A percentile compares a stretch with the other conserved stretches of the same genome.
Evolutionary conservation across 2,888 invertebrate genomes (phyloP).

Genomic region (Bombyx huttoni): DNA sequence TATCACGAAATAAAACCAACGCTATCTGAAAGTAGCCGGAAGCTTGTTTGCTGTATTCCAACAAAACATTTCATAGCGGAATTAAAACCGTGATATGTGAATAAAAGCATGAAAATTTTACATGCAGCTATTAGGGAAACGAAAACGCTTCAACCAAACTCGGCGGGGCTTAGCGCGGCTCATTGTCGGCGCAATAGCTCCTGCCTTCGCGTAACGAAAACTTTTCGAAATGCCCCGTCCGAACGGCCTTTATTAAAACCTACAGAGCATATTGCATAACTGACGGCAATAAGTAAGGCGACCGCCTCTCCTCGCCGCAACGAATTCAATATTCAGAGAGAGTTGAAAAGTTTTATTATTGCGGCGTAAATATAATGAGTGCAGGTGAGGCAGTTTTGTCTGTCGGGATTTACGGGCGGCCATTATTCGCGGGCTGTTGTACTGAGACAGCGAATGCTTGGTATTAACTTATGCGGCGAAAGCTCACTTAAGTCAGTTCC

Average conservation of each 20-base stretch:
- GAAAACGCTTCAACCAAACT: conserved; percentile 35
- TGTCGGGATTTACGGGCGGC: conserved; percentile 52
- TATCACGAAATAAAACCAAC: too few relatives aligned
- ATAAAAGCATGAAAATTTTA: conserved; percentile 23
- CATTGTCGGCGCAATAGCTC: conserved; percentile 52
- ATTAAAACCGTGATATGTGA: conserved; percentile 7
- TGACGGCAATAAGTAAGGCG: conserved; percentile 67
- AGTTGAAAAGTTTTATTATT: conserved; percentile 70
- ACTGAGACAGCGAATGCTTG: conserved; percentile 34
- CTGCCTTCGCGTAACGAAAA: conserved; percentile 64
- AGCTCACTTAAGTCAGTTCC: conserved; percentile 40
- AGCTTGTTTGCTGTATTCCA: not conserved
- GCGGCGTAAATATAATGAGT: conserved; percentile 70
- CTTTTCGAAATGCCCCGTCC: conserved; percentile 58
- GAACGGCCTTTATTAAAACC: conserved; percentile 65
- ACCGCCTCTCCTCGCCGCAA: conserved; percentile 53
- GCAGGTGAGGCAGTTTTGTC: conserved; percentile 65
- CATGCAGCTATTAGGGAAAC: conserved; percentile 34
- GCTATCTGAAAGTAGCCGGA: not conserved
- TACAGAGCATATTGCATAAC: conserved; percentile 60
- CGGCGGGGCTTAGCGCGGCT: conserved; percentile 38
- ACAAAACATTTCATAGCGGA: not conserved
- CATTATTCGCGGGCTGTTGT: conserved; percentile 32
- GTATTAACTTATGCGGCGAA: conserved; percentile 24
- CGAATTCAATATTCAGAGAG: conserved; percentile 66